Evolutionary conservation across 30 jellyfish, hydroid and myxozoan species (phyloP), one percentile per base, ranked within the genome.

Genomic region (Clytia hemisphaerica): DNA sequence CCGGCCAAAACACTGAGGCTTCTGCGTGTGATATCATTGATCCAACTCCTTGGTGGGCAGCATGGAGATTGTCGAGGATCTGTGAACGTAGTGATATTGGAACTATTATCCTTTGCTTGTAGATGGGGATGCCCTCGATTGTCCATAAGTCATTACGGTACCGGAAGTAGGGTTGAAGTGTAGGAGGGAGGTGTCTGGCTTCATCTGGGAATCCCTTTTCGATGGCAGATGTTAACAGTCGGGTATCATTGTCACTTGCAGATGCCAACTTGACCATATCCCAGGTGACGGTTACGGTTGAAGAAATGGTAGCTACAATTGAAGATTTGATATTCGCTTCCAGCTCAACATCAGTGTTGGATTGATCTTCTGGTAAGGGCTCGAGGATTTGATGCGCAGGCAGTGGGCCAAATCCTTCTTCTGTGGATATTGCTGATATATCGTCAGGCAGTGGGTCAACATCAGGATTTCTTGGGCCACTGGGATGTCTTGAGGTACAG

Each of bases 191-290:
- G 65, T 50, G 14, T 21, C 22, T 50, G 27, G 65, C 65, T 50
- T 50, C 65, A 14, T 50, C 65, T 50, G 65, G 65, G 28, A 50
- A 50, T 21, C 65, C 65, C 6, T n/a, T 31, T 51, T 51, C 66
- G 1, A 51, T 51, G 15, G 66, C 28, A 24, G 66, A 51, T 51
- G 1, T 1, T 31, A 51, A 1, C 28, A 12, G 66, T 24, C 28
- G 66, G 28, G 28, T 51, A 22, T 51, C 1, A 24, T 16, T 31
- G 1, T 51, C 73, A 30, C 73, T 31, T 24, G 72, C 30, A 28
- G 73, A 24, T 31, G 73, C 73, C 25, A 60, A n/a, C 63, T 60
- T 60, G 25, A 60, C 73, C 73, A 34, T 60, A 31, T 60, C 73
- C 72, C 71, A 60, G 0, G 60, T 29, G 60, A 34, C 15, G 62